Conservation (phyloP, 2,113 vertebrate species). For the Oryzias woworae region DNA sequence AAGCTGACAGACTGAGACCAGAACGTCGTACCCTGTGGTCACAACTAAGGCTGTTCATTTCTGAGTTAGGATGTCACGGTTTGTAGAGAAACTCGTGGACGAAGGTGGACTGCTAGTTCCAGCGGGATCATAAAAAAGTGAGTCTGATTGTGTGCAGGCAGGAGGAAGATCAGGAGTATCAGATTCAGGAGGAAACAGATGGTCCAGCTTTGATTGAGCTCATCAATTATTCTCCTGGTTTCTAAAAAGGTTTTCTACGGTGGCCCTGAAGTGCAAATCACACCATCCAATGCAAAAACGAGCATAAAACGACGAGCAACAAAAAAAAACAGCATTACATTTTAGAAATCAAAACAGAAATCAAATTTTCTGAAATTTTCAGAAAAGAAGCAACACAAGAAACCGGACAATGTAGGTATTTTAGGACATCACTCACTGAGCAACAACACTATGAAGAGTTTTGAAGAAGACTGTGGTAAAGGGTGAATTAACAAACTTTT, state of each 20-base stretch:
- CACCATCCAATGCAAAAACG: too few relatives aligned
- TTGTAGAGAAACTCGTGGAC: constrained; percentile 36
- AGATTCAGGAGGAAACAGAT: constrained; percentile 63
- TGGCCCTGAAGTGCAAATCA: too few relatives aligned
- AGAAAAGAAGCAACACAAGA: too few relatives aligned
- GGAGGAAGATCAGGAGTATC: constrained; percentile 46
- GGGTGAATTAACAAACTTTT: too few relatives aligned
- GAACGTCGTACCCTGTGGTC: constrained; percentile 40
- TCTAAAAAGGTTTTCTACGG: too few relatives aligned
- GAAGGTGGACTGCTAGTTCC: constrained; percentile 30
- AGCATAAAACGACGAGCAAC: too few relatives aligned
- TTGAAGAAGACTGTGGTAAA: too few relatives aligned
- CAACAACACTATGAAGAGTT: too few relatives aligned
- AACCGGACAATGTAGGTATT: too few relatives aligned
- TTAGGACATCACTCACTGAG: too few relatives aligned
- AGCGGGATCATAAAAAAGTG: constrained; percentile 7
- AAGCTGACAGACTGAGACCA: constrained; percentile 50
- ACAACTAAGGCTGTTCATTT: constrained; percentile 51
- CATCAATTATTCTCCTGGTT: constrained; percentile 25
- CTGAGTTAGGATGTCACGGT: constrained; percentile 35
- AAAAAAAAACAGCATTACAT: too few relatives aligned
- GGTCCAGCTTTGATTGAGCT: constrained; percentile 44
- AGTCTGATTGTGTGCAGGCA: constrained; percentile 24
- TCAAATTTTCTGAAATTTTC: too few relatives aligned
- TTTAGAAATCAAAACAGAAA: background rate